Percentiles rank a stretch among this genome's conserved stretches.
Conservation (phyloP, 2,797 vertebrate genomes). For the Chromis chromis region DNA sequence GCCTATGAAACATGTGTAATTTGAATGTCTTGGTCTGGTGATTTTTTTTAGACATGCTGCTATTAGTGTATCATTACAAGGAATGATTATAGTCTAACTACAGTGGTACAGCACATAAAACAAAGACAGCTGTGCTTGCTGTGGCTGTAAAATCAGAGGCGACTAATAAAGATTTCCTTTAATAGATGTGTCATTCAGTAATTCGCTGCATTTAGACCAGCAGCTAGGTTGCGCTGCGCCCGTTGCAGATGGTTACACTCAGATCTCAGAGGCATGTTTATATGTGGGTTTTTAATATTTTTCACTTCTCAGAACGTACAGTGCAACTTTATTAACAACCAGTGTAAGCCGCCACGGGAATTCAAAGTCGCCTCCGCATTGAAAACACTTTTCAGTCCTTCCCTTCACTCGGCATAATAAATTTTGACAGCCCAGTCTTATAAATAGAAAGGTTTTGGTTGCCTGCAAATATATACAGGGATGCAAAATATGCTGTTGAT, state of each 20-base stretch:
- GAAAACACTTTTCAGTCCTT: slow-evolving; percentile 30
- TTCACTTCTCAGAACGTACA: slow-evolving; percentile 6
- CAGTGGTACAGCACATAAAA: slow-evolving; percentile 32
- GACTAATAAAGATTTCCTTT: slow-evolving; percentile 32
- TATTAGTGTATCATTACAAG: slow-evolving; percentile 49
- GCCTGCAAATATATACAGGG: slow-evolving; percentile 18
- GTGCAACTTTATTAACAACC: slow-evolving; percentile 21
- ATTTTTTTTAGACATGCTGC: slow-evolving; percentile 52
- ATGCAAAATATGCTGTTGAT: background rate
- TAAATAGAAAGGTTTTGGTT: slow-evolving; percentile 40
- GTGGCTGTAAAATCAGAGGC: slow-evolving; percentile 32
- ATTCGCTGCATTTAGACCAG: slow-evolving; percentile 11
- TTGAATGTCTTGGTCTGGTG: slow-evolving; percentile 49
- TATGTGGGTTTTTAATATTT: background rate
- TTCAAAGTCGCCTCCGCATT: slow-evolving; percentile 27
- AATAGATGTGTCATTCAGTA: slow-evolving; percentile 1
- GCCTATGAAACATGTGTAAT: slow-evolving; percentile 55
- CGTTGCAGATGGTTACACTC: slow-evolving; percentile 4
- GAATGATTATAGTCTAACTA: slow-evolving; percentile 50
- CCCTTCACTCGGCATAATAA: slow-evolving; percentile 11
- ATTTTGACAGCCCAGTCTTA: slow-evolving; percentile 50
- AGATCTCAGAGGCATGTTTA: slow-evolving; percentile 16
- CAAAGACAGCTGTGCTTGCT: slow-evolving; percentile 24
- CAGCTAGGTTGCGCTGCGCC: background rate
- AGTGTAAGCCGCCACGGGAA: slow-evolving; percentile 27